Percentiles rank a stretch among this genome's conserved stretches.
Conservation (phyloP, 1,140 invertebrate genomes). For the Heliconius hermathena region DNA sequence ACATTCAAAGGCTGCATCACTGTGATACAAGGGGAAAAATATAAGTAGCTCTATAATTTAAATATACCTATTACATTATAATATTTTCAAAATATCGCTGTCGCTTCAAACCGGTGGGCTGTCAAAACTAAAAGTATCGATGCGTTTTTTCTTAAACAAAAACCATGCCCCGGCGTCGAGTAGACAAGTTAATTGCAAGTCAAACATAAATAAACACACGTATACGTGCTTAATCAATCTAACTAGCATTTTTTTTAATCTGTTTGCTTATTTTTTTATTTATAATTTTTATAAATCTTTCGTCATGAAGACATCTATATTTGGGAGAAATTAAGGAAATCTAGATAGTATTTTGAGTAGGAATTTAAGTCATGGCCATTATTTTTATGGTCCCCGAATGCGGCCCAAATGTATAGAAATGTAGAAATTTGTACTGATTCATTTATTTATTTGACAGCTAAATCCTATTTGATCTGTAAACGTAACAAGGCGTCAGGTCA, state of each 20-base stretch:
- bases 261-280: conserved; percentile 10
- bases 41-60: background rate
- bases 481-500: too few species aligned
- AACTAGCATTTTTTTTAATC: background rate
- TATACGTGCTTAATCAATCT: conserved; percentile 46
- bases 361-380: too few species aligned
- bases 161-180: conserved; percentile 48
- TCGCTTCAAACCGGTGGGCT: conserved; percentile 43
- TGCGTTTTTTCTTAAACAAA: conserved; percentile 53
- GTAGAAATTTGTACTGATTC: too few species aligned
- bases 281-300: background rate
- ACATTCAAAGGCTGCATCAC: too few species aligned
- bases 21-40: background rate
- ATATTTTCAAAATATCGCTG: conserved; percentile 11
- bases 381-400: too few species aligned
- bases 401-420: too few species aligned
- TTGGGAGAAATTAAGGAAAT: too few species aligned
- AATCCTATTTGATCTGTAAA: too few species aligned
- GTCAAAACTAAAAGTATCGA: conserved; percentile 50
- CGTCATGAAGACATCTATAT: too few species aligned
- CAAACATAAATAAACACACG: conserved; percentile 67
- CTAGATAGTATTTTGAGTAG: too few species aligned
- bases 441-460: too few species aligned
- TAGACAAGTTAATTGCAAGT: conserved; percentile 68
- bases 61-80: background rate